phyloP scores from a whole-genome alignment of 2,888 invertebrate genomes.

The Plebejus argus region DNA sequence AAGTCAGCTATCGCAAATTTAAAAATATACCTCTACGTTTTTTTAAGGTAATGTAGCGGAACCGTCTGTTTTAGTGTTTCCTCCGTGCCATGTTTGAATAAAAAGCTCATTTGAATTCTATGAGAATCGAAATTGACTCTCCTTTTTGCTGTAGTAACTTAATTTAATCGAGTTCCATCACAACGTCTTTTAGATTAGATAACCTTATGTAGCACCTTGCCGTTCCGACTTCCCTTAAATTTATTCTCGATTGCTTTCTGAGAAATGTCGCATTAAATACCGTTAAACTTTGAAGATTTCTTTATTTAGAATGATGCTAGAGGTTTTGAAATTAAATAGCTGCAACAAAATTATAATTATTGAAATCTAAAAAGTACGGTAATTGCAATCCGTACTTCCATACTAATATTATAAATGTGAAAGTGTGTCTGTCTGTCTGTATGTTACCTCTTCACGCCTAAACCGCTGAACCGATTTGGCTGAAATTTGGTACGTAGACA shows the following conservation, averaged over 20 bases:
- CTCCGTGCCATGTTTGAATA: slow-evolving; percentile 71
- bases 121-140: slow-evolving; percentile 76
- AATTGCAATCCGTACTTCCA: too few relatives aligned
- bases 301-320: not conserved
- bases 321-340: not conserved
- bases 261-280: not conserved
- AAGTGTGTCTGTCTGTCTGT: too few relatives aligned
- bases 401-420: too few relatives aligned
- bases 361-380: not conserved
- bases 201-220: slow-evolving; percentile 43
- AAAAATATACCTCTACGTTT: slow-evolving; percentile 55
- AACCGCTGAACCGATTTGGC: too few relatives aligned
- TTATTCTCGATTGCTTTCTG: slow-evolving; percentile 3
- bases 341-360: not conserved
- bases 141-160: slow-evolving; percentile 76
- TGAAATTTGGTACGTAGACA: too few relatives aligned
- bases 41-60: slow-evolving; percentile 57
- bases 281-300: not conserved
- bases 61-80: slow-evolving; percentile 70
- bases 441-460: too few relatives aligned
- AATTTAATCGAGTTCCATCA: slow-evolving; percentile 77
- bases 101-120: slow-evolving; percentile 80
- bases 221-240: slow-evolving; percentile 1
- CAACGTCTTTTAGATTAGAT: slow-evolving; percentile 68
- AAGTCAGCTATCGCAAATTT: slow-evolving; percentile 50